phyloP scores from a whole-genome alignment of 2,797 vertebrate species.

The Mionectes olivaceus region DNA sequence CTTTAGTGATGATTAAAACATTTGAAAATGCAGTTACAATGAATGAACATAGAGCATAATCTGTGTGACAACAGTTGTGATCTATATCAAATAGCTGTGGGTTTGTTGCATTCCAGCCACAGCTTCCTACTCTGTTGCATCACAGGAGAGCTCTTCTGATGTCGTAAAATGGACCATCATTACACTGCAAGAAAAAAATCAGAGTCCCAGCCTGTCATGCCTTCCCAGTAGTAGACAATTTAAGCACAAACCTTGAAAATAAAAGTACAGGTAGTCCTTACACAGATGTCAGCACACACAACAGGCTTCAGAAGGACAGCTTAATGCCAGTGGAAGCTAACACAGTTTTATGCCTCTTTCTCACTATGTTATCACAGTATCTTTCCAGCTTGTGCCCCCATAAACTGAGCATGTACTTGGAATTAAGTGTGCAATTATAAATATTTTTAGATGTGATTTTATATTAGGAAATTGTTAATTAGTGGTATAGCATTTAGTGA shows the following conservation, averaged over 20 bases:
- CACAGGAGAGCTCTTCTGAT: not conserved
- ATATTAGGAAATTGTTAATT: not conserved
- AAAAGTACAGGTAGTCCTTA: not conserved
- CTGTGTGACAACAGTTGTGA: not conserved
- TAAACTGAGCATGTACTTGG: not conserved
- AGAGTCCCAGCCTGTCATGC: not conserved
- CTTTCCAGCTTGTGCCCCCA: not conserved
- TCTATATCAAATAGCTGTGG: not conserved
- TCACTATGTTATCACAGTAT: accelerated
- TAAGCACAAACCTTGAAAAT: not conserved
- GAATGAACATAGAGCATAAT: not conserved
- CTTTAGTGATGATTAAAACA: not conserved
- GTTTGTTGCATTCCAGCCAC: not conserved
- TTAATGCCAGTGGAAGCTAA: not conserved
- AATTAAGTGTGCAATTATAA: not conserved
- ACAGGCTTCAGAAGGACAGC: not conserved
- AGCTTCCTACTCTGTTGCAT: not conserved
- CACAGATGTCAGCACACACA: not conserved
- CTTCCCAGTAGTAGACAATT: not conserved
- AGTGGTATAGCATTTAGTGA: not conserved
- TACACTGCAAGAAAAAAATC: not conserved
- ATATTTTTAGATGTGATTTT: not conserved
- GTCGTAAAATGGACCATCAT: not conserved
- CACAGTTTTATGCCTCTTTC: not conserved
- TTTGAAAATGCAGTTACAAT: not conserved